Conservation (phyloP, 2,797 vertebrate species). For the Megalops cyprinoides region DNA sequence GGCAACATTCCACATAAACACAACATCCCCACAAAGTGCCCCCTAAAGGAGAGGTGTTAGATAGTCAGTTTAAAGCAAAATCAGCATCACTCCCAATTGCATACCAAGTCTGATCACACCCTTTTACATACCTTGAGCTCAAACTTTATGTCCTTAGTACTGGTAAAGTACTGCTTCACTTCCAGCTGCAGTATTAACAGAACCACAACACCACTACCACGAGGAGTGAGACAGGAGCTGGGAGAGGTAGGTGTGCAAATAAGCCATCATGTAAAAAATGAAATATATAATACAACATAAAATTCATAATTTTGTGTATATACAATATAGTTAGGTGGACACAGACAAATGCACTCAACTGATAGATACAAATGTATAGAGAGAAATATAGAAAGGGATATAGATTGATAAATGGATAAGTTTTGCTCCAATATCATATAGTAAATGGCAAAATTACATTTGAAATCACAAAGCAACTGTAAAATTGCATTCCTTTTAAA, state of each 20-base stretch:
- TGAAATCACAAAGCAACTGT: slow-evolving; percentile 46
- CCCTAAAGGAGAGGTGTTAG: neutral
- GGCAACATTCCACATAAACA: slow-evolving; percentile 30
- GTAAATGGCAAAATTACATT: slow-evolving; percentile 59
- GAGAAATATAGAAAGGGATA: slow-evolving; percentile 22
- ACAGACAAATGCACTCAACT: slow-evolving; percentile 66
- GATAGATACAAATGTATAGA: slow-evolving; percentile 63
- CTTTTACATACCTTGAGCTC: slow-evolving; percentile 41
- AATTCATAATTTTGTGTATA: slow-evolving; percentile 68
- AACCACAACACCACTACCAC: slow-evolving; percentile 59
- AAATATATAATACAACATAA: slow-evolving; percentile 58
- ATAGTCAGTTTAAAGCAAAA: neutral
- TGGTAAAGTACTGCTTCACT: neutral
- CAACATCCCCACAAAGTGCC: slow-evolving; percentile 24
- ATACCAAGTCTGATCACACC: slow-evolving; percentile 43
- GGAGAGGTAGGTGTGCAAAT: slow-evolving; percentile 80
- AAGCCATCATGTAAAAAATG: slow-evolving; percentile 66
- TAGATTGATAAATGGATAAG: slow-evolving; percentile 69
- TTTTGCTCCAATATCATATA: slow-evolving; percentile 65
- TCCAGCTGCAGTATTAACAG: slow-evolving; percentile 31
- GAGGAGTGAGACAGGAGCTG: slow-evolving; percentile 48
- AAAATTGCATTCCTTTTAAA: neutral
- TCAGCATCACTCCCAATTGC: slow-evolving; percentile 44
- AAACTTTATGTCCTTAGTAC: slow-evolving; percentile 34
- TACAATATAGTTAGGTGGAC: slow-evolving; percentile 69